phyloP scores from a whole-genome alignment of 2,888 invertebrate genomes.

The Acleris laterana region DNA sequence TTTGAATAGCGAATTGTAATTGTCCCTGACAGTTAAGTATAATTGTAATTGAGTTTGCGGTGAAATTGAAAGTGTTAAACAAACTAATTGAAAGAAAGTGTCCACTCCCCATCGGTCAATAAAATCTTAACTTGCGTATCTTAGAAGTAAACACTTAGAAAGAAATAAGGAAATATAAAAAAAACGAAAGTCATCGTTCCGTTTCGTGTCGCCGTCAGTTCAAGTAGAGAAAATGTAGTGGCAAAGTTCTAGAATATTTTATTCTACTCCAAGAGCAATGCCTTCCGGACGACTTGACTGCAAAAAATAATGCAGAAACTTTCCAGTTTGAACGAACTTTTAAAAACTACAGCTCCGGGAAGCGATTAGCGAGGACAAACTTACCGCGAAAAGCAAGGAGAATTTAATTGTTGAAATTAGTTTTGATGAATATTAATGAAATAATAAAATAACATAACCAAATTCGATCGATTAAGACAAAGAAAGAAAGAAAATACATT shows the following conservation, averaged over 20 bases:
- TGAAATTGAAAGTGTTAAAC: conserved; percentile 17
- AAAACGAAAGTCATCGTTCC: conserved; percentile 1
- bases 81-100: neutral
- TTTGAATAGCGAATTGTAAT: too few species aligned
- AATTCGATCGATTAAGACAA: too few species aligned
- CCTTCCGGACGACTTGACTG: conserved; percentile 9
- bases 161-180: neutral
- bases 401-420: too few species aligned
- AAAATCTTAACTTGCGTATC: neutral
- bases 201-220: neutral
- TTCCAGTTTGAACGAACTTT: conserved; percentile 12
- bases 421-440: too few species aligned
- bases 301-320: conserved; percentile 22
- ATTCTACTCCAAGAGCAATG: conserved; percentile 16
- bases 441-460: too few species aligned
- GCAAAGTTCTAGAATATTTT: conserved; percentile 15
- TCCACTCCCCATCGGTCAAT: neutral
- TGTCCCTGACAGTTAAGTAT: too few species aligned
- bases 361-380: conserved; percentile 16
- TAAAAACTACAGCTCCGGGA: conserved; percentile 7
- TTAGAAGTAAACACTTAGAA: neutral
- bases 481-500: too few species aligned
- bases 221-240: neutral
- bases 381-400: neutral
- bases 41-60: neutral